These are phyloP conservation scores for Atta colombica DNA, from an alignment of 1,140 invertebrate species.

Conservation along the genomic window DNA sequence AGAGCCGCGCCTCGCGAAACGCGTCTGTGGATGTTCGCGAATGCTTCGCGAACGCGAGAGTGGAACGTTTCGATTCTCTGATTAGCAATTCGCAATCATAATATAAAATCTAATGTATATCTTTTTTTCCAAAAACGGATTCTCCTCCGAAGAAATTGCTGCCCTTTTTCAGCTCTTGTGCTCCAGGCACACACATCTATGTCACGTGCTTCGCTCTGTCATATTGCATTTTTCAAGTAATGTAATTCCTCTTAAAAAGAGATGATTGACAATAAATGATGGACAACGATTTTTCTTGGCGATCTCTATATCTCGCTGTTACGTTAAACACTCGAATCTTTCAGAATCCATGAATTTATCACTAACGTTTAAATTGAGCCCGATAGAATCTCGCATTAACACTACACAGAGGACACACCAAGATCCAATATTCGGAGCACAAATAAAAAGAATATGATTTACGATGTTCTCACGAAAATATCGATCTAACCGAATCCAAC, in stretches of 20 bases:
- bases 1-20: slow-evolving; percentile 83
- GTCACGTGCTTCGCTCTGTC: slow-evolving; percentile 47
- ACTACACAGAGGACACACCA: slow-evolving; percentile 23
- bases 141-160: slow-evolving; percentile 11
- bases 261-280: not conserved
- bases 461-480: slow-evolving; percentile 1
- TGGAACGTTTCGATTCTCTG: slow-evolving; percentile 26
- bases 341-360: slow-evolving; percentile 48
- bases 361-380: not conserved
- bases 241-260: not conserved
- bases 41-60: slow-evolving; percentile 73
- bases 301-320: not conserved
- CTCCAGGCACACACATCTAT: not conserved
- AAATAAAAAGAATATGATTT: slow-evolving; percentile 14
- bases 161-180: slow-evolving; percentile 14
- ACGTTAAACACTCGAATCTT: not conserved
- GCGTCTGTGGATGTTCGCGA: slow-evolving; percentile 84
- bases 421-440: not conserved
- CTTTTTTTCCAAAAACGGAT: not conserved
- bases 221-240: not conserved
- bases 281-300: not conserved
- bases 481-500: not conserved
- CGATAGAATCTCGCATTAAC: slow-evolving; percentile 7
- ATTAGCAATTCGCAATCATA: not conserved
- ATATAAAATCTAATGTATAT: not conserved